Evolutionary conservation across 2,797 vertebrate species (phyloP), one percentile per base, ranked within the genome.

Genomic region (Channallabes apus): DNA sequence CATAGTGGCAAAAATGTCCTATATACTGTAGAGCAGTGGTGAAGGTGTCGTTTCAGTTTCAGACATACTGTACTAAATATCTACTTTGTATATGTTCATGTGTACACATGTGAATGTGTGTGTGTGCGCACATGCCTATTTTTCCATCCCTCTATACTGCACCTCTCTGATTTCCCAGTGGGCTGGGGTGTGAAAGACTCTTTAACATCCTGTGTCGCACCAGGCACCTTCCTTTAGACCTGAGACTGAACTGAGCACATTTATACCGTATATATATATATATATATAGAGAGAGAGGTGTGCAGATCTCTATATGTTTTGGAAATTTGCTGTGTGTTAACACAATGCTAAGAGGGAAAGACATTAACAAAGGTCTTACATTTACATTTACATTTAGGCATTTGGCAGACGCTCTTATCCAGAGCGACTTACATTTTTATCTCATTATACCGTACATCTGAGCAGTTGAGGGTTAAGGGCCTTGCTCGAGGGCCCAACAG

Each of bases 131-230:
- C 62, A 32, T 3, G 46, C 32, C 54, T 72, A 14, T 85, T 59
- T 82, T 82, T 72, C 46, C 71, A 56, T 73, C 15, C 29, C 15
- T 82, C 79, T 75, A 14, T 41, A 41, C 6, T 41, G 38, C 17
- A 80, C 58, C 15, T 76, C 69, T 85, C 17, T 76, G 80, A 65
- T 85, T 85, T 82, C 84, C 59, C 51, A 65, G 29, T 65, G 14
- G 84, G 32, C 46, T 41, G 4, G 29, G 79, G 20, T 41, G 38
- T 41, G 38, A 41, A 41, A 41, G 38, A 41, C 38, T 41, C 38
- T 41, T 41, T 41, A 41, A 6, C 38, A 41, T 41, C 38, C 38
- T 82, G 61, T 81, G 41, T 41, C 59, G 54, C 80, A 18, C 46
- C 17, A 32, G 38, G 11, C 9, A 4, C 20, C 61, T 82, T 29